Evolutionary conservation across 2,113 vertebrate species (phyloP), one percentile per base, ranked within the genome.

Genomic region (Aramus guarauna): DNA sequence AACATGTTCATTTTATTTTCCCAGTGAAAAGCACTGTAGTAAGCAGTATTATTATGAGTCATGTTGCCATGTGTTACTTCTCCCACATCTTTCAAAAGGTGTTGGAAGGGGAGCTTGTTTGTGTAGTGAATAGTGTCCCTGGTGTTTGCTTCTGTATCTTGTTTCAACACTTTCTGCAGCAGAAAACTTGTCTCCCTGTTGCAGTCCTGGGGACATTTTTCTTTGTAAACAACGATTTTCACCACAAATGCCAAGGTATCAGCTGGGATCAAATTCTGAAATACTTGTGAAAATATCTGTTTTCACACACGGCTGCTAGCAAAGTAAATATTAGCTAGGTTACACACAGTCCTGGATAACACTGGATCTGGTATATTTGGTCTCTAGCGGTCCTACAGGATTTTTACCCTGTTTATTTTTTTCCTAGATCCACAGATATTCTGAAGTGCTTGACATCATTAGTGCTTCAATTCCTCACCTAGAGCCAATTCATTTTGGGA

Each of bases 201-300:
- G 71, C 78, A 83, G 85, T 80, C 52, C 75, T 80, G 81, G 67
- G 84, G 93, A 91, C 81, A 47, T 78, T 95, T 94, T 75, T 59
- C 91, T 83, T 47, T 55, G n/a, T 79, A 89, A 96, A 92, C 91
- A 90, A 66, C 0, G 45, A 80, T 88, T 95, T 95, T 76, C 91
- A 87, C 84, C 39, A 85, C 87, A 94, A 96, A 95, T 77, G 75
- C 71, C 85, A 92, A 88, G 59, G 71, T 84, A 73, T 73, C 81
- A 85, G 50, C 77, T 10, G 4, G 55, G 94, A 91, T 92, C 84
- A 88, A 74, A 88, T 88, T 88, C 84, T 55, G 89, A 95, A 91
- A 73, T 95, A 89, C 92, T 90, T 90, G 92, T 97, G 92, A 95
- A 97, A 94, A 76, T 85, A 91, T 17, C 77, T 95, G 87, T 76